phyloP scores from a whole-genome alignment of 1,140 invertebrate species.

The Brachionus rotundiformis region DNA sequence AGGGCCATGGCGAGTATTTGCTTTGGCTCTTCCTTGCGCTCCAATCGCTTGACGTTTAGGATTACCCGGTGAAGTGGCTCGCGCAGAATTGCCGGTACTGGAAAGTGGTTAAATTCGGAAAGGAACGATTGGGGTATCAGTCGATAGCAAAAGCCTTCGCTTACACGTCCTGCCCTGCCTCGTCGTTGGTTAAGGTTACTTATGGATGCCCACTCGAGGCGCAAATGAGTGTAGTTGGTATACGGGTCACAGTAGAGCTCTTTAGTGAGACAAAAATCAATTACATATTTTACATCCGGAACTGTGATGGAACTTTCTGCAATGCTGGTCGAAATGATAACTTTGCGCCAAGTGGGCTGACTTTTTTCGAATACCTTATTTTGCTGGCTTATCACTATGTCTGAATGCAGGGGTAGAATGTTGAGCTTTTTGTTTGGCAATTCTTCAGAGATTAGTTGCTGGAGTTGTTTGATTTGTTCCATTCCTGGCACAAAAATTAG shows the following conservation, averaged over 20 bases:
- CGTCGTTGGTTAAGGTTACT: constrained; percentile 84
- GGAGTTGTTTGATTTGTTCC: constrained; percentile 57
- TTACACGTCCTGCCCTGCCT: constrained; percentile 80
- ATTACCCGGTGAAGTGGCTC: constrained; percentile 79
- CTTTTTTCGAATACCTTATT: constrained; percentile 57
- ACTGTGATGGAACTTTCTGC: constrained; percentile 65
- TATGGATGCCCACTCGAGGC: constrained; percentile 82
- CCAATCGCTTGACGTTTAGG: constrained; percentile 78
- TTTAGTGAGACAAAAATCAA: constrained; percentile 93
- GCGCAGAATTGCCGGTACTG: constrained; percentile 67
- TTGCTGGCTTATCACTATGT: constrained; percentile 62
- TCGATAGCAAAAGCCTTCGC: constrained; percentile 81
- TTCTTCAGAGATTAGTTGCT: constrained; percentile 50
- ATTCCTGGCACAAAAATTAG: constrained; percentile 72
- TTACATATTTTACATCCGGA: constrained; percentile 68
- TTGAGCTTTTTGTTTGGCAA: constrained; percentile 27
- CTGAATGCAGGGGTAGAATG: constrained; percentile 61
- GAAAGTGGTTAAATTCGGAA: constrained; percentile 58
- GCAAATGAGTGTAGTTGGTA: constrained; percentile 78
- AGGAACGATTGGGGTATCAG: constrained; percentile 77
- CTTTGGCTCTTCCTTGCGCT: constrained; percentile 77
- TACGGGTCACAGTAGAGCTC: constrained; percentile 72
- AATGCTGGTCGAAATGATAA: constrained; percentile 65
- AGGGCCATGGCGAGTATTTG: constrained; percentile 79
- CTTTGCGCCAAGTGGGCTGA: constrained; percentile 58